These are phyloP conservation scores for Stegastes partitus DNA, from an alignment of 2,113 vertebrate species.

Conservation along the genomic window DNA sequence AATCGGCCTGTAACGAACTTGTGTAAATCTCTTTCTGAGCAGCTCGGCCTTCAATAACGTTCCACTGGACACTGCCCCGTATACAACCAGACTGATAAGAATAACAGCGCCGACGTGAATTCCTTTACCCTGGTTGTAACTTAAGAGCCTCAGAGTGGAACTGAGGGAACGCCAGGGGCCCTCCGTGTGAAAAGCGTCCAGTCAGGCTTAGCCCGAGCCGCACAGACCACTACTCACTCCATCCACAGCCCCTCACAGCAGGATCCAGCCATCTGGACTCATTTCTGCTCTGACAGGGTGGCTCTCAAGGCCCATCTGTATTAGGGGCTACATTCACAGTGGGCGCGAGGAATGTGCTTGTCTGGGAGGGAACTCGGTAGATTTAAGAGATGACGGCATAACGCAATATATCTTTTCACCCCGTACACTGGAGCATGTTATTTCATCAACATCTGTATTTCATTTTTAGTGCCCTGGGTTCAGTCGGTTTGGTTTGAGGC, in stretches of 20 bases:
- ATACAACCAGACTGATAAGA: conserved; percentile 55
- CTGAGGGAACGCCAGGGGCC: conserved; percentile 62
- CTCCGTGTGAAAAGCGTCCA: conserved; percentile 68
- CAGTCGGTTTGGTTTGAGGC: conserved; percentile 46
- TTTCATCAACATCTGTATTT: conserved; percentile 77
- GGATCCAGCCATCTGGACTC: conserved; percentile 81
- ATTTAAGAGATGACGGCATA: conserved; percentile 68
- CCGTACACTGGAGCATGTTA: conserved; percentile 50
- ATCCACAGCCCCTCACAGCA: conserved; percentile 74
- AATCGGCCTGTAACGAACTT: conserved; percentile 23
- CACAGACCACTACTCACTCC: conserved; percentile 75
- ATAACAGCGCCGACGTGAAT: conserved; percentile 61
- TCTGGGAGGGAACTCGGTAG: conserved; percentile 43
- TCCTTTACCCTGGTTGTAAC: conserved; percentile 71
- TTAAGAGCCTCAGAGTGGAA: conserved; percentile 58
- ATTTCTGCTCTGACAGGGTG: conserved; percentile 71
- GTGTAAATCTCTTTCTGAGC: conserved; percentile 26
- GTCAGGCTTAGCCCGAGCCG: conserved; percentile 67
- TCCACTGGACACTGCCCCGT: conserved; percentile 33
- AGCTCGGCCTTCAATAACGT: conserved; percentile 24
- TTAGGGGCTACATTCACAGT: conserved; percentile 62
- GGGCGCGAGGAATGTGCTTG: conserved; percentile 72
- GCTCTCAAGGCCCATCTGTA: conserved; percentile 67
- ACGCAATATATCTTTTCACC: conserved; percentile 66
- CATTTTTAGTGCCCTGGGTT: conserved; percentile 63